Conservation (phyloP, 2,888 invertebrate genomes). For the Fragum fragum region DNA sequence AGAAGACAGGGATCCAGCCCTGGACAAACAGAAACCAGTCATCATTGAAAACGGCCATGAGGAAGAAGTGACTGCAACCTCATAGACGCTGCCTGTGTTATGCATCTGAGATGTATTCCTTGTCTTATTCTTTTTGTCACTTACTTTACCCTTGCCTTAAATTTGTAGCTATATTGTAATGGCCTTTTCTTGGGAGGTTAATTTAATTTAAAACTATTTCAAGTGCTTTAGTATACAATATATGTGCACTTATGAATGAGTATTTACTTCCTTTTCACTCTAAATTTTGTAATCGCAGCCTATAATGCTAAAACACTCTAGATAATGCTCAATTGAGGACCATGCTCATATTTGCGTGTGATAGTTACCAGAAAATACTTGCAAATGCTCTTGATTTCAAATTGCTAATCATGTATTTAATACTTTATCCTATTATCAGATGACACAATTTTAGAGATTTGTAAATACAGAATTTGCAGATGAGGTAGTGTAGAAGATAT, state of each 20-base stretch:
- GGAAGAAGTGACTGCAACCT: conserved; percentile 50
- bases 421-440: too few species aligned
- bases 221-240: too few species aligned
- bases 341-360: too few species aligned
- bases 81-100: conserved; percentile 17
- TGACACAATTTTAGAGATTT: too few species aligned
- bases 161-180: background rate
- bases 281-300: background rate
- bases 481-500: too few species aligned
- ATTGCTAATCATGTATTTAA: too few species aligned
- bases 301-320: background rate
- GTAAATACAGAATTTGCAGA: too few species aligned
- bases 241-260: too few species aligned
- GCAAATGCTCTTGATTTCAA: too few species aligned
- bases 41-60: conserved; percentile 49
- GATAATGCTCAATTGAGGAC: background rate
- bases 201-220: too few species aligned
- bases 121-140: background rate
- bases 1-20: conserved; percentile 47
- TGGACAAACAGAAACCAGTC: conserved; percentile 55
- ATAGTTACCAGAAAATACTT: too few species aligned
- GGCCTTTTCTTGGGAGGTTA: background rate
- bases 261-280: too few species aligned
- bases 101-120: background rate
- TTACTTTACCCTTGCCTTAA: background rate